Conservation (phyloP, 2,888 invertebrate species). For the Lepas anatifera region DNA sequence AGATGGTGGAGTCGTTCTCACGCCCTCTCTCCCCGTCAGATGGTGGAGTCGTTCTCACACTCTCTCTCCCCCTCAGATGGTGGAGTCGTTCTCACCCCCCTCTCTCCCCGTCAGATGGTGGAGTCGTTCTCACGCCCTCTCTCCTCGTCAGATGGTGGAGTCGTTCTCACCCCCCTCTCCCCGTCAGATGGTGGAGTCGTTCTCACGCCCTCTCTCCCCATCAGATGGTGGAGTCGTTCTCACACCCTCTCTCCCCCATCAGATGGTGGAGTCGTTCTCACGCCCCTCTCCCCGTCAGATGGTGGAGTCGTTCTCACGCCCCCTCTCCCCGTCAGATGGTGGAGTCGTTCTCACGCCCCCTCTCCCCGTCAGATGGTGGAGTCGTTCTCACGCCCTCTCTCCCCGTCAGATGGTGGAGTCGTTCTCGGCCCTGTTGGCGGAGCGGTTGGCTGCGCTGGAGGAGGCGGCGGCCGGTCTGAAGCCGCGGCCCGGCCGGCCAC, state of each 20-base stretch:
- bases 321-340: conserved; percentile 63
- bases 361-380: conserved; percentile 44
- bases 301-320: conserved; percentile 12
- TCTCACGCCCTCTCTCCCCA: conserved; percentile 41
- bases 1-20: too few species aligned
- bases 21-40: too few species aligned
- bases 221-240: conserved; percentile 38
- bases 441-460: conserved; percentile 39
- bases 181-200: conserved; percentile 41
- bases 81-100: conserved; percentile 48
- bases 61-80: conserved; percentile 41
- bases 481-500: conserved; percentile 25
- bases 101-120: conserved; percentile 27
- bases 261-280: conserved; percentile 40
- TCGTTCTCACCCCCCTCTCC: conserved; percentile 54
- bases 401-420: conserved; percentile 36
- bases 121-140: conserved; percentile 31
- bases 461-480: conserved; percentile 28
- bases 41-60: too few species aligned
- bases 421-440: conserved; percentile 59
- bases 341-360: conserved; percentile 54
- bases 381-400: conserved; percentile 36
- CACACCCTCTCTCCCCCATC: too few species aligned
- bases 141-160: conserved; percentile 63
- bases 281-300: conserved; percentile 39